Evolutionary conservation across 2,888 invertebrate genomes (phyloP).

Genomic region (Esperia sulphurella): DNA sequence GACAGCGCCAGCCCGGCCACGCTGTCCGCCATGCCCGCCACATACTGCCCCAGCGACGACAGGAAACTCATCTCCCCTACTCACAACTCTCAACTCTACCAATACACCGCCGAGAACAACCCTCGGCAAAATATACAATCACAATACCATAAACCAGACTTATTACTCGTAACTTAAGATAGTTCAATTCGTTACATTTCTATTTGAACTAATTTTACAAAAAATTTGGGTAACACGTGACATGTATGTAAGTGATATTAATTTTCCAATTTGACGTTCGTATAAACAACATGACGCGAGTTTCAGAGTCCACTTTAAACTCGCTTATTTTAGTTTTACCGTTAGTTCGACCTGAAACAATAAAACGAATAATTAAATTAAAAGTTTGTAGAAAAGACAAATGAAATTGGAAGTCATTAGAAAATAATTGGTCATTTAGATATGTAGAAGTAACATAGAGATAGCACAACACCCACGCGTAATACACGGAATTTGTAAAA

Average conservation of each 20-base stretch:
- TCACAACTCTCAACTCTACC: no score
- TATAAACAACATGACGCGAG: not conserved
- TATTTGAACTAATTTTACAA: no score
- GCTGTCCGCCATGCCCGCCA: constrained; percentile 91
- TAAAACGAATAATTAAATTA: not conserved
- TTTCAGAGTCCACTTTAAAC: not conserved
- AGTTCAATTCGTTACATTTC: no score
- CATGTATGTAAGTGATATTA: constrained; percentile 13
- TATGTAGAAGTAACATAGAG: not conserved
- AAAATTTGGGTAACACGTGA: no score
- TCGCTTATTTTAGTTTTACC: constrained; percentile 12
- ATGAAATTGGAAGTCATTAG: no score
- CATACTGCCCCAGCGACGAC: constrained; percentile 90
- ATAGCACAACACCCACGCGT: not conserved
- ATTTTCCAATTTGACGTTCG: not conserved
- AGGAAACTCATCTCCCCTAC: constrained; percentile 87
- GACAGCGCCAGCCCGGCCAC: constrained; percentile 89
- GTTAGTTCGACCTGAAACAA: constrained; percentile 5
- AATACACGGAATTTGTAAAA: not conserved
- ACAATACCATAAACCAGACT: no score
- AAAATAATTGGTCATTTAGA: no score
- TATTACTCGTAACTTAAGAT: no score
- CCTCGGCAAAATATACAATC: no score
- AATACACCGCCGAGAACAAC: no score
- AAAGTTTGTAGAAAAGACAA: no score